Base-by-base conservation (phyloP, 2,797 vertebrate genomes). In the Sorex maritimensis region DNA sequence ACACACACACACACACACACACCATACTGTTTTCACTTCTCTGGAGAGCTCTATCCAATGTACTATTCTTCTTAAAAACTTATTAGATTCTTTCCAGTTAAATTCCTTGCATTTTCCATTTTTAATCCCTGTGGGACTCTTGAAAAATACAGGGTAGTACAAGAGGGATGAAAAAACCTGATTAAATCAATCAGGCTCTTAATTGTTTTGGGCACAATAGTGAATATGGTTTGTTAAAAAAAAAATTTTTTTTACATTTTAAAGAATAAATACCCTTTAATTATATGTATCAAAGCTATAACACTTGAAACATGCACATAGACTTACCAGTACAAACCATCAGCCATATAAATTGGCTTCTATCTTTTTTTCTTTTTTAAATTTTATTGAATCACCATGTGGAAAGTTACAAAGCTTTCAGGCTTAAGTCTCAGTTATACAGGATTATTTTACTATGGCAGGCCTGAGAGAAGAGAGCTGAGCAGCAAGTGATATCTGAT, bases 61-160 rank as follows among this genome's bases (percentile, higher is more conserved):
- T 14, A 80, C 15, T 13, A 78, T 65, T 13, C 13, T 2, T 63
- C 63, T 91, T 69, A 55, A 84, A 77, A 65, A 34, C 44, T 86
- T n/a, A 71, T 79, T 92, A 71, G 46, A n/a, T 44, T 91, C 26
- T 92, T 61, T 82, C 84, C 14, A 46, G 26, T 86, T 58, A 86
- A 94, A 77, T 8, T n/a, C 21, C 17, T 77, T 75, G 61, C 82
- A 1, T 74, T 26, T 95, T 10, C 44, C 61, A 74, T 90, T 73
- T 58, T 3, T 90, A 8, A 8, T 11, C 13, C 49, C 49, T 52
- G 13, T 52, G 49, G 13, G 49, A 52, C 49, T 52, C 49, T 52
- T 52, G 49, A 52, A 52, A 52, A 52, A 52, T 14, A 52, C 49
- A 52, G 49, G 30, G 11, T 28, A 55, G 49, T 14, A 41, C 10